These are phyloP conservation scores for Chionis minor DNA, from an alignment of 2,113 vertebrate genomes.

Conservation along the genomic window DNA sequence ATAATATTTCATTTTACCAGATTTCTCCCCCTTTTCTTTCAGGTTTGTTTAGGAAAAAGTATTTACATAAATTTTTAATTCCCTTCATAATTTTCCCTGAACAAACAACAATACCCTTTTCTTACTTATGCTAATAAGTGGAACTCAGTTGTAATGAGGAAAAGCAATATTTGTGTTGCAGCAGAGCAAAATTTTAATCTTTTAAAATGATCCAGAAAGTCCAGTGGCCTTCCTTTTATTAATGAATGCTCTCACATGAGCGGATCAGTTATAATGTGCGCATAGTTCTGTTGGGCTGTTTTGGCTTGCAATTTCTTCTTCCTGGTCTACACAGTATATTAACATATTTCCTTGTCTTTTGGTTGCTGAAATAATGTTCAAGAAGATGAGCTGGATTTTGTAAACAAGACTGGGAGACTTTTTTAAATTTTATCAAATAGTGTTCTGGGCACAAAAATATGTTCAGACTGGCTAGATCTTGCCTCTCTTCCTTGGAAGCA, in stretches of 20 bases:
- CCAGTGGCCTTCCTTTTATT: background rate
- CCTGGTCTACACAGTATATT: background rate
- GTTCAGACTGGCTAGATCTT: background rate
- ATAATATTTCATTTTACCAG: background rate
- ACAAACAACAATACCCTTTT: background rate
- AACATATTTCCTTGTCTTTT: background rate
- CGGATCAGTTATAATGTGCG: background rate
- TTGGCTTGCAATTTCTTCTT: background rate
- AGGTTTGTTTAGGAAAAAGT: background rate
- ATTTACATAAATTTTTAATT: background rate
- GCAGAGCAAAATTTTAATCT: background rate
- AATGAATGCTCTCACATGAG: background rate
- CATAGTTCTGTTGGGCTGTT: background rate
- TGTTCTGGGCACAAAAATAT: background rate
- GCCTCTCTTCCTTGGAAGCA: background rate
- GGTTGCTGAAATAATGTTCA: background rate
- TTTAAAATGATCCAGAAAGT: background rate
- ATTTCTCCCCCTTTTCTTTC: background rate
- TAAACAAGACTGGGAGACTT: background rate
- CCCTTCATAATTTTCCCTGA: background rate
- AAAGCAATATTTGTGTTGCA: background rate
- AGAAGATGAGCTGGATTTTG: background rate
- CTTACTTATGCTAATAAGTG: background rate
- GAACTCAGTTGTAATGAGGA: background rate
- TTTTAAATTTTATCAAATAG: background rate